Base-by-base conservation (phyloP, 2,888 invertebrate species). In the Capitulum mitella region DNA sequence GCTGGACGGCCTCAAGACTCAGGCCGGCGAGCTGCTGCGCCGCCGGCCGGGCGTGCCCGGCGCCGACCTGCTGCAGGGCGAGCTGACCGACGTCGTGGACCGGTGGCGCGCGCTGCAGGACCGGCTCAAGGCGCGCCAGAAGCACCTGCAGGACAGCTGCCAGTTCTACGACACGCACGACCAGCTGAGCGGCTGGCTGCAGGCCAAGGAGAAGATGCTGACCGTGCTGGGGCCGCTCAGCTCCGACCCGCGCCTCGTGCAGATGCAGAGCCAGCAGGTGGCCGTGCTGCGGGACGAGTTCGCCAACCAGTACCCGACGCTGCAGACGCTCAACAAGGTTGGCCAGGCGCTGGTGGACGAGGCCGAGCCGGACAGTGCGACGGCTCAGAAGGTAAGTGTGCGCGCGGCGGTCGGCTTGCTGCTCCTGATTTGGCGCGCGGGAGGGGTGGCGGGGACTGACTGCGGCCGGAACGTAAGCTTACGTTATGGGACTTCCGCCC, bases 221-320 rank as follows among this genome's bases (percentile, higher is more conserved):
- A 91, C 93, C 0, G 97, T 97, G 0, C 88, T 98, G 0, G 98
- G 98, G 32, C 97, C 97, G 0, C 96, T 98, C 83, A 96, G 97
- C 0, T 94, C 96, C 0, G 98, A 98, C 86, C 95, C 97, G 0
- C 89, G 96, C 79, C 94, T 97, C 92, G 95, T 97, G 3, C 93
- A 95, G 84, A 95, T 94, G 58, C 98, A 98, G 89, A 93, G 97
- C 32, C 95, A 97, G 85, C 96, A 96, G 89, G 88, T 93, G 3
- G 93, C 96, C 89, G 96, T 98, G 0, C 88, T 98, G 77, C 91
- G 97, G 80, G 98, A 98, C 85, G 98, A 98, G 87, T 93, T 97
- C 89, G 90, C 94, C 80, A 91, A 93, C 0, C 97, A 98, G 85
- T 94, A 97, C 84, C 95, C 96, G 0, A 93, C 95, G 83, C 87